These are phyloP conservation scores for Dicrostonyx torquatus DNA, from an alignment of 2,797 vertebrate species.

Conservation along the genomic window DNA sequence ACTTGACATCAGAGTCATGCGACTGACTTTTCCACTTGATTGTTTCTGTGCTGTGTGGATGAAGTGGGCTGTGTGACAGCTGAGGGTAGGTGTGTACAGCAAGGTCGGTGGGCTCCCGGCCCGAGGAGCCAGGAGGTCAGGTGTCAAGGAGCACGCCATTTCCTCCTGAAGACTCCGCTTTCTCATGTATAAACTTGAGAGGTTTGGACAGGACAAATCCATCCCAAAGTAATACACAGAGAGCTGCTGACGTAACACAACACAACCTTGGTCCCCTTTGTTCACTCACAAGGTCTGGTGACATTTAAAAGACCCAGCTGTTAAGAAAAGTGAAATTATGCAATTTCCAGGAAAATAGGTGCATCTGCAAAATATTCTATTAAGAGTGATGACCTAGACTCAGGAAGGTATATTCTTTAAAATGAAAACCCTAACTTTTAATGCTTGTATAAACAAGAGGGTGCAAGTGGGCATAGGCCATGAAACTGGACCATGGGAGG, in stretches of 20 bases:
- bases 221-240: neutral
- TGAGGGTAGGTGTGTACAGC: neutral
- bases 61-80: neutral
- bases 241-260: neutral
- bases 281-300: neutral
- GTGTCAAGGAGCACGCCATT: neutral
- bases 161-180: neutral
- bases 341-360: neutral
- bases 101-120: neutral
- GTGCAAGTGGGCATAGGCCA: neutral
- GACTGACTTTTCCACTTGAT: neutral
- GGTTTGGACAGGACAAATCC: neutral
- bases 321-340: neutral
- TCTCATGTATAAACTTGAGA: neutral
- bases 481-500: neutral
- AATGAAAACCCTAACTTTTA: neutral
- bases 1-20: neutral
- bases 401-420: neutral
- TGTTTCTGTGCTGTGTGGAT: neutral
- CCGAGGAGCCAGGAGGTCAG: neutral
- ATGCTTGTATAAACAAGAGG: neutral
- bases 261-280: neutral
- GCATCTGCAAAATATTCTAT: neutral
- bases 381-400: neutral
- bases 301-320: neutral